Base-by-base conservation (phyloP, 1,140 invertebrate genomes). In the Brachionus manjavacas region DNA sequence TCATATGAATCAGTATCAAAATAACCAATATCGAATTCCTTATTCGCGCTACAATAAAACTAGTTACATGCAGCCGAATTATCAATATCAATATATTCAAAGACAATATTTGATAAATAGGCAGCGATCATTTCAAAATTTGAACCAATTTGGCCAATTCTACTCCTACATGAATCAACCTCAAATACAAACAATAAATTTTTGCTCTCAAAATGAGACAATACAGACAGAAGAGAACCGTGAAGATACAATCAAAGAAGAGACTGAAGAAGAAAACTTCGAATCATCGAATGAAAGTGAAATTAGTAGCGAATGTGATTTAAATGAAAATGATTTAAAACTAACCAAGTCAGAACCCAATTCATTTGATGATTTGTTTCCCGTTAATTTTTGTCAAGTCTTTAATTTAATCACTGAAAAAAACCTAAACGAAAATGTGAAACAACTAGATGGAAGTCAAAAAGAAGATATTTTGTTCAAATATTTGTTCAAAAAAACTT, bases 51-150 rank as follows among this genome's bases (percentile, higher is more conserved):
- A 39, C 68, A 72, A 72, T 41, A 35, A 39, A 35, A 41, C 20
- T n/a, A 14, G 43, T 3, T 72, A 39, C 16, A 68, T 68, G 66
- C 68, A 72, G 41, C n/a, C 16, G 8, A 39, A 72, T 72, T 72
- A 72, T 72, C 68, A 39, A 41, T 72, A 72, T 41, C 35, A 39
- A 72, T 41, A 41, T n/a, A 16, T 41, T 12, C 68, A 72, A 12
- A 76, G 72, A 49, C 72, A 76, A 11, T 76, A 76, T 49, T 76
- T 76, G 41, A 7, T 49, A 25, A 76, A 76, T 49, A 31, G 72
- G 25, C 72, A 76, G 49, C 16, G 41, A 76, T 49, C 41, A 25
- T 76, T 76, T 49, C 43, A 76, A 20, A 76, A 76, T 25, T 76
- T 76, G 25, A 76, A 76, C 28, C 72, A 76, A 49, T 76, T 76